These are phyloP conservation scores for Epizoanthus scotinus DNA, from an alignment of 92 coral and sea anemone genomes.

Conservation along the genomic window DNA sequence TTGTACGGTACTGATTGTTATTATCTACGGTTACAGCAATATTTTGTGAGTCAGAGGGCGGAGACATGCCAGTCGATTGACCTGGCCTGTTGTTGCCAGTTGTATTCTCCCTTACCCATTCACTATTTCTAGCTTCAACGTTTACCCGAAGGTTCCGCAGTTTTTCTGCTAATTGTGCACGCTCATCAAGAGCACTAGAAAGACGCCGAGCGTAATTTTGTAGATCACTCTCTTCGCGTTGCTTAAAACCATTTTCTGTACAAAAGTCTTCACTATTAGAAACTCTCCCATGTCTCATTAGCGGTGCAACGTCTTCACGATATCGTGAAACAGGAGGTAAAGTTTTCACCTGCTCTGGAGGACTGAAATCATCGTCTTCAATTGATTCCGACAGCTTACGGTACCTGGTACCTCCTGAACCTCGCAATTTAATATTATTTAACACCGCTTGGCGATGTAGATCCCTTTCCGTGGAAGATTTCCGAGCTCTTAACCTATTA, in stretches of 20 bases:
- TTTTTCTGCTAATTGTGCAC: conserved; percentile 61
- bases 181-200: conserved; percentile 56
- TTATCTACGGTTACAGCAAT: background rate
- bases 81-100: background rate
- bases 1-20: background rate
- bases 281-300: too few relatives aligned
- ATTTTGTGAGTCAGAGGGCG: background rate
- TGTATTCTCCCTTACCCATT: too few relatives aligned
- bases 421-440: conserved; percentile 62
- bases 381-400: conserved; percentile 11
- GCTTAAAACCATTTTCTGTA: conserved; percentile 7
- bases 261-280: background rate
- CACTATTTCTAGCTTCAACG: conserved; percentile 21
- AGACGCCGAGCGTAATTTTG: conserved; percentile 61
- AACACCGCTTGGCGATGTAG: conserved; percentile 63
- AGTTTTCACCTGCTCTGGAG: background rate
- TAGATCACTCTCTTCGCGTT: conserved; percentile 41
- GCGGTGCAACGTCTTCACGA: background rate
- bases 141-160: conserved; percentile 44
- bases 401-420: conserved; percentile 36
- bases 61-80: background rate
- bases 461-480: conserved; percentile 55
- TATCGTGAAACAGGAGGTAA: background rate
- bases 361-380: conserved; percentile 39
- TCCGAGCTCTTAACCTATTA: conserved; percentile 26